Evolutionary conservation across 2,888 invertebrate genomes (phyloP).

Genomic region (Aphidius colemani): DNA sequence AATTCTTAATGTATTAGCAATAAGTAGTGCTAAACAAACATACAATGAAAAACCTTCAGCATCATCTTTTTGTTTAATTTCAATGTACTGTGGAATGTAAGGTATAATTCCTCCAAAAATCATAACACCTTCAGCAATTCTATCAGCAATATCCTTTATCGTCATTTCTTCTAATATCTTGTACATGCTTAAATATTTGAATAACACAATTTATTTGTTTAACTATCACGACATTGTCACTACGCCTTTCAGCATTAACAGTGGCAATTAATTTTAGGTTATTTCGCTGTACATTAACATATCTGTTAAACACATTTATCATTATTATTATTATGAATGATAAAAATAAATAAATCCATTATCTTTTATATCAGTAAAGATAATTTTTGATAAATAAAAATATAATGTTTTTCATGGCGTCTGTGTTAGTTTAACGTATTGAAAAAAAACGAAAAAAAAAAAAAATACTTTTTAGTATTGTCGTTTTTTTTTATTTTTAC

Average conservation of each 20-base stretch:
- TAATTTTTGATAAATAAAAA: too few species aligned
- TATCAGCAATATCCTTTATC: slow-evolving; percentile 76
- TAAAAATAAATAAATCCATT: too few species aligned
- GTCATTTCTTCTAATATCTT: slow-evolving; percentile 64
- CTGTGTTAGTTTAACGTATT: too few species aligned
- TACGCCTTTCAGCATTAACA: background rate
- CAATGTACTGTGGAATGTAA: slow-evolving; percentile 93
- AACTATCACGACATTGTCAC: slow-evolving; percentile 6
- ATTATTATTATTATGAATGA: too few species aligned
- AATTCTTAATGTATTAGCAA: slow-evolving; percentile 96
- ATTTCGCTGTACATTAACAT: too few species aligned
- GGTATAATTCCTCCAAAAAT: slow-evolving; percentile 94
- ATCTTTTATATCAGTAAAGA: too few species aligned
- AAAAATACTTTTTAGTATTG: too few species aligned
- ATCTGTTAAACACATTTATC: too few species aligned
- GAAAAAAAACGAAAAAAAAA: too few species aligned
- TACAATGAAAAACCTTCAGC: slow-evolving; percentile 96
- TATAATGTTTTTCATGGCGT: too few species aligned
- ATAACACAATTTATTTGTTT: background rate
- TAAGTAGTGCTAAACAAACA: slow-evolving; percentile 91
- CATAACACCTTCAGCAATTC: slow-evolving; percentile 86
- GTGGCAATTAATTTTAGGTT: too few species aligned
- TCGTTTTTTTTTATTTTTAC: too few species aligned
- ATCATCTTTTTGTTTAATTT: slow-evolving; percentile 88
- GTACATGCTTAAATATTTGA: slow-evolving; percentile 34